These are phyloP conservation scores for Dasypolia templi DNA, from an alignment of 2,888 invertebrate species.

Conservation along the genomic window DNA sequence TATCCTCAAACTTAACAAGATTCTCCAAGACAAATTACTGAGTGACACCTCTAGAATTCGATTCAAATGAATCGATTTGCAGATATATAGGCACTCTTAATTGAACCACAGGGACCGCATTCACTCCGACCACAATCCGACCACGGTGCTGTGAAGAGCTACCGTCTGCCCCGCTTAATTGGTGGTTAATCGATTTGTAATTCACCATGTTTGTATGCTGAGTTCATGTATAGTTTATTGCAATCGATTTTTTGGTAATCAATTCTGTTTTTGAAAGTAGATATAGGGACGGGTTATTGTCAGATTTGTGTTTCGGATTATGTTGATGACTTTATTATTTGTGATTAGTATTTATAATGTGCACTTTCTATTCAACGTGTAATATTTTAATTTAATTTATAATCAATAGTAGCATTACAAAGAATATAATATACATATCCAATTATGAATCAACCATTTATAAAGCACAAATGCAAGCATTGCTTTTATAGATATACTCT, in stretches of 20 bases:
- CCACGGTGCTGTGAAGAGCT: slow-evolving; percentile 66
- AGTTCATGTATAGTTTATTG: slow-evolving; percentile 38
- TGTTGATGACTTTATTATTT: not conserved
- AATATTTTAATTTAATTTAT: not conserved
- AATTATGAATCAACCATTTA: not conserved
- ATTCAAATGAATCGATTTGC: slow-evolving; percentile 66
- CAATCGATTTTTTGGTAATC: slow-evolving; percentile 30
- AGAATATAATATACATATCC: not conserved
- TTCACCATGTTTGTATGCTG: slow-evolving; percentile 61
- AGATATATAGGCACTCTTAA: slow-evolving; percentile 67
- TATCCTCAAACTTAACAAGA: slow-evolving; percentile 49
- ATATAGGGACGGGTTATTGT: not conserved
- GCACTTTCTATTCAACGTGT: not conserved
- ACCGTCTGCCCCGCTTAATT: slow-evolving; percentile 70
- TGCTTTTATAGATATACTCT: not conserved
- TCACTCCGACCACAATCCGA: slow-evolving; percentile 65
- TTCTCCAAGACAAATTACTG: slow-evolving; percentile 62
- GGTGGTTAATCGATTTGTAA: slow-evolving; percentile 73
- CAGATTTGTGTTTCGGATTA: not conserved
- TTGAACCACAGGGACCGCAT: slow-evolving; percentile 66
- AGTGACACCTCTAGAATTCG: slow-evolving; percentile 60
- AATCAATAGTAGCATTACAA: not conserved
- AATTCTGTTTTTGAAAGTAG: not conserved
- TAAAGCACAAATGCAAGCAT: not conserved
- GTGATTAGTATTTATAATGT: no score